A percentile compares a stretch with the other conserved stretches of the same genome.
phyloP scores from a whole-genome alignment of 2,888 invertebrate genomes.

The Erebia epiphron region DNA sequence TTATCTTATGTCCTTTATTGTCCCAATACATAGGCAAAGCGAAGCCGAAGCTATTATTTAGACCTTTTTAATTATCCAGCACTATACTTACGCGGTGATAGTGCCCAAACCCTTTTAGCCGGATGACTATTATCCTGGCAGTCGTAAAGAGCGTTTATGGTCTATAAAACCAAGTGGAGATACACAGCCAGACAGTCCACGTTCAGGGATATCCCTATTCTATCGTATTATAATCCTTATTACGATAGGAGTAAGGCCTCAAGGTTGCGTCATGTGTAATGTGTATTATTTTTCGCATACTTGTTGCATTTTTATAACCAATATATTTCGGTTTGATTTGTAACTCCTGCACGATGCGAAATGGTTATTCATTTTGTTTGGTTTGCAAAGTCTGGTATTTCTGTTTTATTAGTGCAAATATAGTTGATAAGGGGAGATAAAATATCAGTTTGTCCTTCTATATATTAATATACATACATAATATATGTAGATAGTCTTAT shows the following conservation, averaged over 20 bases:
- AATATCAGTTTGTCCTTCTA: conserved; percentile 24
- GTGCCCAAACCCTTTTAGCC: conserved; percentile 73
- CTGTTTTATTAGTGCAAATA: conserved; percentile 23
- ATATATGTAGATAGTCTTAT: not conserved
- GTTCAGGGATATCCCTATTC: conserved; percentile 28
- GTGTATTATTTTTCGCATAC: conserved; percentile 74
- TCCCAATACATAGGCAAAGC: conserved; percentile 8
- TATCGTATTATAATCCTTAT: conserved; percentile 37
- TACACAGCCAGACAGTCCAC: conserved; percentile 56
- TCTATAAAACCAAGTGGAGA: conserved; percentile 79
- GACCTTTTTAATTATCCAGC: conserved; percentile 71
- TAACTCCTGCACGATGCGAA: conserved; percentile 69
- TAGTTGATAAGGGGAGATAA: conserved; percentile 31
- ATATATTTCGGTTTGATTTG: conserved; percentile 82
- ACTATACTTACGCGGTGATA: conserved; percentile 41
- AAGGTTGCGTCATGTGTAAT: conserved; percentile 45
- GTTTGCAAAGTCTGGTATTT: conserved; percentile 17
- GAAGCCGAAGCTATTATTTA: conserved; percentile 38
- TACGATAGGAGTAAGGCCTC: conserved; percentile 41
- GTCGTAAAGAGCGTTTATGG: conserved; percentile 76
- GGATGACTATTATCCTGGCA: conserved; percentile 77
- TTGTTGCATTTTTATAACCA: conserved; percentile 82
- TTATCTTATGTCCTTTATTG: not conserved
- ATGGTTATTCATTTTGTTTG: conserved; percentile 58
- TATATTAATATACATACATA: not conserved